These are phyloP conservation scores for Perdita meconis DNA, from an alignment of 2,888 invertebrate genomes.

Conservation along the genomic window DNA sequence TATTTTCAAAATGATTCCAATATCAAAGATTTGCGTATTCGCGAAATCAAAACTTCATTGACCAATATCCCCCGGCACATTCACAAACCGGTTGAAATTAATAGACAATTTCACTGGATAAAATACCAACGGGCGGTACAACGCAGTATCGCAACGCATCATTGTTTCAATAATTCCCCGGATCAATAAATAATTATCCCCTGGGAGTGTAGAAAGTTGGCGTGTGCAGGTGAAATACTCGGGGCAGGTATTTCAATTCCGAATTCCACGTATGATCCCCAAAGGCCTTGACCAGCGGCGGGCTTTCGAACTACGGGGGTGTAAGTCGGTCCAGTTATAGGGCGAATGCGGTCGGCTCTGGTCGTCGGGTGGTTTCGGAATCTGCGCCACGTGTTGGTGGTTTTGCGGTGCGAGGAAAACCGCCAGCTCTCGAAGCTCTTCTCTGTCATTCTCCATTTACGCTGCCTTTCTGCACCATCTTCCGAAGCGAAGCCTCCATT, in stretches of 20 bases:
- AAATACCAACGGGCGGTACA: background rate
- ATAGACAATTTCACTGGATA: too few species aligned
- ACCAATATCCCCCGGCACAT: too few species aligned
- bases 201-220: background rate
- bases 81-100: too few species aligned
- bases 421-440: slow-evolving; percentile 74
- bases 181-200: background rate
- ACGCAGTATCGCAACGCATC: background rate
- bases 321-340: slow-evolving; percentile 67
- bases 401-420: slow-evolving; percentile 81
- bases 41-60: too few species aligned
- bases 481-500: slow-evolving; percentile 48
- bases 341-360: slow-evolving; percentile 70
- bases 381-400: slow-evolving; percentile 81
- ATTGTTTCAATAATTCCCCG: background rate
- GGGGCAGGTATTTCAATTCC: slow-evolving; percentile 7
- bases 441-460: slow-evolving; percentile 62
- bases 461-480: slow-evolving; percentile 59
- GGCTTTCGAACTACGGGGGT: slow-evolving; percentile 59
- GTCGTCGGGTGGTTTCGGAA: slow-evolving; percentile 77
- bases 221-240: background rate
- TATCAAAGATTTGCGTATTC: too few species aligned
- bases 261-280: slow-evolving; percentile 25
- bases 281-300: slow-evolving; percentile 55
- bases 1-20: too few species aligned